Conservation (phyloP, 2,888 invertebrate species). For the Lysandra bellargus region DNA sequence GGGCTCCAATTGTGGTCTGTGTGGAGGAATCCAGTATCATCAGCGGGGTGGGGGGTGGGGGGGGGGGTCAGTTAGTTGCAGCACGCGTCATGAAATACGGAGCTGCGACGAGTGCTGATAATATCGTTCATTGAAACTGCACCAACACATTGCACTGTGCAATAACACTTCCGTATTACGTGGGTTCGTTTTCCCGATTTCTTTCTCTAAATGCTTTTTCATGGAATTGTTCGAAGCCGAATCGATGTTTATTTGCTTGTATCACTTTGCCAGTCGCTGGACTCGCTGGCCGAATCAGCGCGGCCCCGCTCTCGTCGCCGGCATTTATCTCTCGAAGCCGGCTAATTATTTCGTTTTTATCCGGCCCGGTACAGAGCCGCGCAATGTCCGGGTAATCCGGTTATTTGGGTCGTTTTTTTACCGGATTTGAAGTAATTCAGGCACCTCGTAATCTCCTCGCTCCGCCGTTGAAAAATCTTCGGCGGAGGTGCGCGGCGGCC, state of each 20-base stretch:
- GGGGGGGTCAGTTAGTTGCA: neutral
- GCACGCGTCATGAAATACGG: neutral
- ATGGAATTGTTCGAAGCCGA: neutral
- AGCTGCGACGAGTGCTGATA: neutral
- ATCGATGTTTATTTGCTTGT: neutral
- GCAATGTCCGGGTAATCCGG: neutral
- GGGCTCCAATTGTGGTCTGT: neutral
- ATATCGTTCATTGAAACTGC: slow-evolving; percentile 2
- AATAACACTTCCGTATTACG: neutral
- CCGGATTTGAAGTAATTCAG: neutral
- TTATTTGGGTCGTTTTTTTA: neutral
- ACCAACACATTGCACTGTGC: neutral
- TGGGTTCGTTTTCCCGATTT: neutral
- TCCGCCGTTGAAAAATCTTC: neutral
- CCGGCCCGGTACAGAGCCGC: neutral
- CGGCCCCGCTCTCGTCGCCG: neutral
- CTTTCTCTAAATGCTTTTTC: neutral
- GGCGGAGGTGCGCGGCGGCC: neutral
- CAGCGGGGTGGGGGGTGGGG: too few relatives aligned
- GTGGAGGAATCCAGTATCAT: neutral
- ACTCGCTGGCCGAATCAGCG: neutral
- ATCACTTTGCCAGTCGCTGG: neutral
- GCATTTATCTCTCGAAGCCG: neutral
- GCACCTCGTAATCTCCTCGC: neutral
- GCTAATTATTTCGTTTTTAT: slow-evolving; percentile 7